Conservation (phyloP, 2,888 invertebrate species). For the Bombyx huttoni region DNA sequence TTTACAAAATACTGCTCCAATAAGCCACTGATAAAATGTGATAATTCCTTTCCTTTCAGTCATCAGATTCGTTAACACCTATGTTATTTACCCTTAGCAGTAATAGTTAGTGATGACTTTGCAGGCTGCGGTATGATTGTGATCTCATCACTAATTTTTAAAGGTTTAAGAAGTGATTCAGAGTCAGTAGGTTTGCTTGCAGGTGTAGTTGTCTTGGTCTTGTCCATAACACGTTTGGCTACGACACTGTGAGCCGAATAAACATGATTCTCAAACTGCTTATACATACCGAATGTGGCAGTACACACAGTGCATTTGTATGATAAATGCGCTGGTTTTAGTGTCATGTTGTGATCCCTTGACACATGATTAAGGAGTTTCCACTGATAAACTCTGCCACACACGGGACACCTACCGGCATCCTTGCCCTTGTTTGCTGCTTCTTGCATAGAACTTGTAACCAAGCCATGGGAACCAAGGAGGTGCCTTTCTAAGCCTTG, state of each 20-base stretch:
- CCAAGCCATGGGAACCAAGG: slow-evolving; percentile 93
- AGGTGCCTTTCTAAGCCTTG: slow-evolving; percentile 96
- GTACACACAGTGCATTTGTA: slow-evolving; percentile 97
- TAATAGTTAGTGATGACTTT: slow-evolving; percentile 55
- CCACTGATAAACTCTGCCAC: slow-evolving; percentile 87
- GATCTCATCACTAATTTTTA: slow-evolving; percentile 93
- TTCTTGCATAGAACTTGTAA: slow-evolving; percentile 96
- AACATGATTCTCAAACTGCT: slow-evolving; percentile 95
- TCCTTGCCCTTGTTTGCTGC: slow-evolving; percentile 96
- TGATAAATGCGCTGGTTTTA: slow-evolving; percentile 93
- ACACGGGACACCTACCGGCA: slow-evolving; percentile 94
- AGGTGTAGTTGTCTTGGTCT: slow-evolving; percentile 68
- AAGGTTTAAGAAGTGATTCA: slow-evolving; percentile 82
- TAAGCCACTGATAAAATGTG: slow-evolving; percentile 5
- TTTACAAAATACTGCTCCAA: slow-evolving; percentile 63
- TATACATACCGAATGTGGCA: slow-evolving; percentile 96
- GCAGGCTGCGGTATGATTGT: slow-evolving; percentile 93
- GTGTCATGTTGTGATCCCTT: slow-evolving; percentile 92
- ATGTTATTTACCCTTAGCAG: slow-evolving; percentile 63
- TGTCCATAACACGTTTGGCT: slow-evolving; percentile 88
- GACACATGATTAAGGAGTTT: slow-evolving; percentile 94
- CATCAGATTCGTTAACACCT: slow-evolving; percentile 23
- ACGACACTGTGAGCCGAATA: slow-evolving; percentile 95
- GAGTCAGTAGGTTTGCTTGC: slow-evolving; percentile 34
- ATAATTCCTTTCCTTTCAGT: slow-evolving; percentile 10